Conservation (phyloP, 2,797 vertebrate genomes). For the Galaxias olidus region DNA sequence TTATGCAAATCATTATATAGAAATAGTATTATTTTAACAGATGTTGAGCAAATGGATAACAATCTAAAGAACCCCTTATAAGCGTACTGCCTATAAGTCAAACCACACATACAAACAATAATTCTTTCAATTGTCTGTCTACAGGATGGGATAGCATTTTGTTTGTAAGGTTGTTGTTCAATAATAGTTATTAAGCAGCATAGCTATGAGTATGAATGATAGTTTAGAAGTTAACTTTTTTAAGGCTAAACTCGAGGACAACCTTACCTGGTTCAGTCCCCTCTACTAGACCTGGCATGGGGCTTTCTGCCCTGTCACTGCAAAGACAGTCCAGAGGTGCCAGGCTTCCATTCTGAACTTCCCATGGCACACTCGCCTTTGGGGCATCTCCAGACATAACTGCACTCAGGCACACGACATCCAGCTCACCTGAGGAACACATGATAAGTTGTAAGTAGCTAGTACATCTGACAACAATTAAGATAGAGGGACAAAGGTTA, state of each 20-base stretch:
- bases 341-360: slow-evolving; percentile 74
- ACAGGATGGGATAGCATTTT: no score
- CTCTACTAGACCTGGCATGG: slow-evolving; percentile 88
- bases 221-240: background rate
- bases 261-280: slow-evolving; percentile 91
- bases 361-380: slow-evolving; percentile 72
- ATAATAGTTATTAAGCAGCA: no score
- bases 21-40: no score
- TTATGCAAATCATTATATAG: no score
- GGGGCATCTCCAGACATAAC: slow-evolving; percentile 84
- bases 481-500: slow-evolving; percentile 32
- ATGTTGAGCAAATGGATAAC: no score
- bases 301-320: slow-evolving; percentile 84
- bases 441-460: background rate
- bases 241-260: background rate
- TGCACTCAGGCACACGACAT: slow-evolving; percentile 31
- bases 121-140: no score
- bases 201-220: background rate
- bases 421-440: slow-evolving; percentile 35
- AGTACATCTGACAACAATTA: background rate
- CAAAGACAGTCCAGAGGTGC: slow-evolving; percentile 76
- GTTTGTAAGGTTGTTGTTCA: no score
- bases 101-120: no score
- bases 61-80: no score
- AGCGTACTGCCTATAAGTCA: no score